These are phyloP conservation scores for Eudemis profundana DNA, from an alignment of 2,888 invertebrate genomes.

Conservation along the genomic window DNA sequence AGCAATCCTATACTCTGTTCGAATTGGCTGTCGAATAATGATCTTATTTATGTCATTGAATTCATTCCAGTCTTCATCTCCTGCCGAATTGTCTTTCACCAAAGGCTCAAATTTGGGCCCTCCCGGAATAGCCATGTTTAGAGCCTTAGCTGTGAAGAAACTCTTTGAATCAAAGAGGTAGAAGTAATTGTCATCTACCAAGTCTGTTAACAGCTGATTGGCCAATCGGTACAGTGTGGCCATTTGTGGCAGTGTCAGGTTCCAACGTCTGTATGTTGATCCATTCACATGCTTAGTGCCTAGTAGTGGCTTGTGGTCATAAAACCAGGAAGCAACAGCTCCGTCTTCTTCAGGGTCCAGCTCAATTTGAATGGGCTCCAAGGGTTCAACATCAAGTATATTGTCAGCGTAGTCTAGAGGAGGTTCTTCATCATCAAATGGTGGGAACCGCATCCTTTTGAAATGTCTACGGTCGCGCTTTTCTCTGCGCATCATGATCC, in stretches of 20 bases:
- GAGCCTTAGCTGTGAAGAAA: conserved; percentile 99
- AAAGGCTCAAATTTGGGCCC: conserved; percentile 99
- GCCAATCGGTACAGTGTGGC: conserved; percentile 98
- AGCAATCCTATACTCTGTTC: conserved; percentile 99
- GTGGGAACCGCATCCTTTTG: conserved; percentile 99
- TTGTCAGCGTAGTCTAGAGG: conserved; percentile 99
- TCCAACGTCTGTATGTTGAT: conserved; percentile 98
- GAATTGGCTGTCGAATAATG: conserved; percentile 98
- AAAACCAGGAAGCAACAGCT: conserved; percentile 98
- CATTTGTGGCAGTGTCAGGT: conserved; percentile 97
- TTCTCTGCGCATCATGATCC: conserved; percentile 99
- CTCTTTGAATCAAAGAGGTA: conserved; percentile 99
- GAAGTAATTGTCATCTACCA: conserved; percentile 99
- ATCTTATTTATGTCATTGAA: conserved; percentile 99
- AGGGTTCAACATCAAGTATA: conserved; percentile 98
- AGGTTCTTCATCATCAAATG: conserved; percentile 99
- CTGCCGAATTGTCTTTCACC: conserved; percentile 98
- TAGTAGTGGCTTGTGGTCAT: conserved; percentile 98
- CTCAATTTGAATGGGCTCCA: conserved; percentile 99
- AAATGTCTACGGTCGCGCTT: conserved; percentile 99
- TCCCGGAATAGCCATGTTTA: conserved; percentile 99
- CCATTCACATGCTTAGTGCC: conserved; percentile 98
- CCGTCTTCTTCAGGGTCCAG: conserved; percentile 97
- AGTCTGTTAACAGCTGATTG: conserved; percentile 98
- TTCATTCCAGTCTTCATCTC: conserved; percentile 99